Evolutionary conservation across 2,797 vertebrate species (phyloP), one percentile per base, ranked within the genome.

Genomic region (Typhlichthys subterraneus): DNA sequence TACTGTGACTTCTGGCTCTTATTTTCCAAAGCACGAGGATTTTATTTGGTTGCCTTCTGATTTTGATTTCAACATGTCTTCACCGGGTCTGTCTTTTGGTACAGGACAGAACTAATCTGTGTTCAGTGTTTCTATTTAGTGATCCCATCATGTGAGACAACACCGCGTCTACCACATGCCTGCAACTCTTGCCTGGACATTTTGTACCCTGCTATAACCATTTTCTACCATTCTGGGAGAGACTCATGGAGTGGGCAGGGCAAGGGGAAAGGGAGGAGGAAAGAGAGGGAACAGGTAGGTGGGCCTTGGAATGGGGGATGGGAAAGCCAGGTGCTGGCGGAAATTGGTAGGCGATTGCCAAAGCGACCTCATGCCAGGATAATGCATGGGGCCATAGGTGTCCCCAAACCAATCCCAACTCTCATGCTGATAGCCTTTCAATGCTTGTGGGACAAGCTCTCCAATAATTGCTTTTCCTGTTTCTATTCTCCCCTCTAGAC

Each of bases 401-500:
- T 95, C 93, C 94, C 93, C 90, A 91, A 95, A 93, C 94, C 94
- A 96, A 94, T 95, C 93, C 92, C 92, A 94, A 92, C 90, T 90
- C 89, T 94, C 95, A 94, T n/a, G 94, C 94, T 95, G 94, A 93
- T 94, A 94, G 94, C 93, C 92, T 96, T 95, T 95, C 94, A 94
- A 93, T 91, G 92, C 91, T 91, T 91, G 91, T 93, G 87, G 94
- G 93, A 94, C 94, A 94, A 93, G 92, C 87, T 88, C 89, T 93
- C 87, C 93, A 94, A 94, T 94, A 94, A 95, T 95, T 89, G 89
- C 87, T 90, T 92, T 92, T 85, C 86, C 85, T 68, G 73, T 84
- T 91, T 90, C 84, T 88, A 85, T 87, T 87, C 76, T 81, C 67
- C 61, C 77, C 81, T 65, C 69, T 63, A 23, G 69, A 65, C 66